A percentile compares a stretch with the other conserved stretches of the same genome.
These are phyloP conservation scores for Ceyx melanurus DNA, from an alignment of 2,113 vertebrate genomes.

Conservation along the genomic window DNA sequence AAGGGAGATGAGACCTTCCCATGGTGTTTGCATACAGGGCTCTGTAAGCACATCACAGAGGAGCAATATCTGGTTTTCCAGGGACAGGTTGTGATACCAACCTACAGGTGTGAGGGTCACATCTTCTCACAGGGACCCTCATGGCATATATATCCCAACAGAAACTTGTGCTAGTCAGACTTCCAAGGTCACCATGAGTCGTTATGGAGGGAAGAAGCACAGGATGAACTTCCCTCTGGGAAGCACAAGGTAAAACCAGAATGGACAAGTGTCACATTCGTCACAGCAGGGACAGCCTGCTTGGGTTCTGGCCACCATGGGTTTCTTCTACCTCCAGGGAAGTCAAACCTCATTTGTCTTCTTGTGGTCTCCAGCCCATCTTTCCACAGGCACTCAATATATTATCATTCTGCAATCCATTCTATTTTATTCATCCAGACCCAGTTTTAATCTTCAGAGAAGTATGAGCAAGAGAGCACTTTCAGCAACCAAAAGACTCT, in stretches of 20 bases:
- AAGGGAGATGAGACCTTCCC: background rate
- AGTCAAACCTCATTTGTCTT: background rate
- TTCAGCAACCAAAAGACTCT: accelerated
- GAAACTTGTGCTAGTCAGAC: background rate
- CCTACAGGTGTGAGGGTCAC: background rate
- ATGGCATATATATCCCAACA: background rate
- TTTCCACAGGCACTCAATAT: background rate
- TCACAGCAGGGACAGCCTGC: background rate
- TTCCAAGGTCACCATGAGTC: background rate
- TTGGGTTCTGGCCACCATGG: background rate
- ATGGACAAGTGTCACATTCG: background rate
- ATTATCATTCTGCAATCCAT: background rate
- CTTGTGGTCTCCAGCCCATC: background rate
- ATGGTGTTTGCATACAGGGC: background rate
- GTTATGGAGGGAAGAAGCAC: background rate
- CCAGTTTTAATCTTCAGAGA: background rate
- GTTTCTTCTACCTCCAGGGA: background rate
- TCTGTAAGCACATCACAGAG: background rate
- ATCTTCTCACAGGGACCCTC: background rate
- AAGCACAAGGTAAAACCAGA: background rate
- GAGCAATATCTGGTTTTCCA: background rate
- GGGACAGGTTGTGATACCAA: background rate
- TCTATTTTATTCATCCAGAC: background rate
- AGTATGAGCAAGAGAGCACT: background rate
- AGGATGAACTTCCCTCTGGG: background rate